A percentile compares a stretch with the other conserved stretches of the same genome.
These are phyloP conservation scores for Acyrthosiphon pisum DNA, from an alignment of 1,140 invertebrate genomes.

Conservation along the genomic window DNA sequence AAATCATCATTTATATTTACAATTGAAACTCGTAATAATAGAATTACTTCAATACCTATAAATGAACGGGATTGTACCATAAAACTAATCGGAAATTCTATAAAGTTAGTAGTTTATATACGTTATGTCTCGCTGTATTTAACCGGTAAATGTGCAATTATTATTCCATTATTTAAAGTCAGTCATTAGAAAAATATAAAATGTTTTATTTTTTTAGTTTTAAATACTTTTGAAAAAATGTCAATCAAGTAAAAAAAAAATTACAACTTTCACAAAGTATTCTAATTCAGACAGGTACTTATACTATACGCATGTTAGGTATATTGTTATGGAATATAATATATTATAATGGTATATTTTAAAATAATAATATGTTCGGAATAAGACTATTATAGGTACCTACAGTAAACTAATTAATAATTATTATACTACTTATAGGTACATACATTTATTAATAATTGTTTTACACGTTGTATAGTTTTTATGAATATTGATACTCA, in stretches of 20 bases:
- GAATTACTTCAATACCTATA: not conserved
- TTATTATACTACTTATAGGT: not conserved
- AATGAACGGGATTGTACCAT: not conserved
- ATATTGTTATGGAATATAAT: too few species aligned
- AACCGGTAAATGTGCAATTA: not conserved
- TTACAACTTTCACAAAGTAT: not conserved
- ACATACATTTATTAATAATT: not conserved
- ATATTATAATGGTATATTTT: not conserved
- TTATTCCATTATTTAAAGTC: not conserved
- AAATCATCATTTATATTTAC: not conserved
- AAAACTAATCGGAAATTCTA: not conserved
- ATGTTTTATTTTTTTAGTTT: not conserved
- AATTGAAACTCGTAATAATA: not conserved
- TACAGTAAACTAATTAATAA: not conserved
- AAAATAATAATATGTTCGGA: not conserved
- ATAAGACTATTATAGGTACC: not conserved
- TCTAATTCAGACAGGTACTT: not conserved
- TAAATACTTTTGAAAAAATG: not conserved
- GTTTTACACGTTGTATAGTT: not conserved
- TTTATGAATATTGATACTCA: not conserved
- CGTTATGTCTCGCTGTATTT: not conserved
- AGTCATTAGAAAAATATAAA: not conserved
- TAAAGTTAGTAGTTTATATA: not conserved
- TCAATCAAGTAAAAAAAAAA: not conserved
- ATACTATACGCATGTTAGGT: too few species aligned